phyloP scores from a whole-genome alignment of 1,140 invertebrate species.

The Streblospio benedicti region DNA sequence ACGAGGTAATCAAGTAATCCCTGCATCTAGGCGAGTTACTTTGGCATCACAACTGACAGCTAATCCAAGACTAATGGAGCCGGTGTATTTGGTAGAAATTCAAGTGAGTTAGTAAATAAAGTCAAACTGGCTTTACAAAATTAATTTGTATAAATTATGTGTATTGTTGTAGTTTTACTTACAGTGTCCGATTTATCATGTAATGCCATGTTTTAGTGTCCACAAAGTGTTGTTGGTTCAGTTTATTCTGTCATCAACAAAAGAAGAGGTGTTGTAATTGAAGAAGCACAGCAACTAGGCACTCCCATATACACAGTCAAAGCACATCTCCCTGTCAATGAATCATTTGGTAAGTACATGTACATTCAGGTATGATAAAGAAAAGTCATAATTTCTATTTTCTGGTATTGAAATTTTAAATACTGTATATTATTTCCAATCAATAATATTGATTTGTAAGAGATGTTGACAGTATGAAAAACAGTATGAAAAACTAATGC shows the following conservation, averaged over 20 bases:
- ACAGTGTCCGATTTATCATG: not conserved
- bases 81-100: conserved; percentile 98
- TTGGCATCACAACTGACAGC: conserved; percentile 94
- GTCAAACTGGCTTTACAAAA: not conserved
- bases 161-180: not conserved
- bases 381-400: too few relatives aligned
- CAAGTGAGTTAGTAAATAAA: conserved; percentile 49
- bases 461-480: too few relatives aligned
- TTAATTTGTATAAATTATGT: too few relatives aligned
- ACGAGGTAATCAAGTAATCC: conserved; percentile 99
- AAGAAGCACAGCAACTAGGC: conserved; percentile 44
- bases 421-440: too few relatives aligned
- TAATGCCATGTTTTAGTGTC: conserved; percentile 59
- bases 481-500: too few relatives aligned
- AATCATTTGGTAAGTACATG: conserved; percentile 73
- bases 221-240: conserved; percentile 86
- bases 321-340: conserved; percentile 96
- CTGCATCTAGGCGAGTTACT: conserved; percentile 91
- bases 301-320: conserved; percentile 89
- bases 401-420: too few relatives aligned
- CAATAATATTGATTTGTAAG: too few relatives aligned
- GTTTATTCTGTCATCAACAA: conserved; percentile 95
- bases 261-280: conserved; percentile 91
- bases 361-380: too few relatives aligned
- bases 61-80: conserved; percentile 87